Evolutionary conservation across 2,888 invertebrate species (phyloP).

Genomic region (Clivina fossor): DNA sequence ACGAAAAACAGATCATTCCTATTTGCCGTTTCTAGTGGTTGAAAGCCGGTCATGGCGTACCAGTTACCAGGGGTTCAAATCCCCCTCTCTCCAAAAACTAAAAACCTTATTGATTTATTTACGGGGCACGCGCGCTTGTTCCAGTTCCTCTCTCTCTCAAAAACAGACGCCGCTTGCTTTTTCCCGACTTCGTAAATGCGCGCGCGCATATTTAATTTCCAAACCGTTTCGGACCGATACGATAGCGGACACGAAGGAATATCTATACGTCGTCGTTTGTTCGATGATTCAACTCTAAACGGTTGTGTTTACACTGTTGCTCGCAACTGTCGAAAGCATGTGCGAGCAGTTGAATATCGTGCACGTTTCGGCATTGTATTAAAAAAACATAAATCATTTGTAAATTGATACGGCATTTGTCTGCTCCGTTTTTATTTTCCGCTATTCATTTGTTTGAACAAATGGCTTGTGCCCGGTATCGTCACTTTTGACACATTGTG

Average conservation of each 20-base stretch:
- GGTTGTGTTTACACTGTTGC: conserved; percentile 31
- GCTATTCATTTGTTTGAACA: conserved; percentile 3
- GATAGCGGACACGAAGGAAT: conserved; percentile 10
- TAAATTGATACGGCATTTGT: too few species aligned
- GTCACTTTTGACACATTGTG: conserved; percentile 5
- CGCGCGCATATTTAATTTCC: too few species aligned
- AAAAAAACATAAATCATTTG: background rate
- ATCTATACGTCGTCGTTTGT: conserved; percentile 7
- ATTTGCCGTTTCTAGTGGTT: too few species aligned
- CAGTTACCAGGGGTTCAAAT: too few species aligned
- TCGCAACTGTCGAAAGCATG: conserved; percentile 16
- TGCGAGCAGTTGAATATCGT: conserved; percentile 23
- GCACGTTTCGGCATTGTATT: conserved; percentile 20
- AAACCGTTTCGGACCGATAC: too few species aligned
- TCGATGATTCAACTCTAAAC: conserved; percentile 2
- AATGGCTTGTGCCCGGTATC: conserved; percentile 9
- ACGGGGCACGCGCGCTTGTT: background rate
- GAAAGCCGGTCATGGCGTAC: too few species aligned
- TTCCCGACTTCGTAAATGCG: conserved; percentile 5
- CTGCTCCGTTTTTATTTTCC: background rate
- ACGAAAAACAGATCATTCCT: too few species aligned
- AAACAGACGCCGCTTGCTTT: conserved; percentile 3
- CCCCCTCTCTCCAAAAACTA: too few species aligned
- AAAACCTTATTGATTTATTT: too few species aligned
- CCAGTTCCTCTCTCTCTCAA: background rate